phyloP scores from a whole-genome alignment of 1,140 invertebrate species.

The Batillaria attramentaria region DNA sequence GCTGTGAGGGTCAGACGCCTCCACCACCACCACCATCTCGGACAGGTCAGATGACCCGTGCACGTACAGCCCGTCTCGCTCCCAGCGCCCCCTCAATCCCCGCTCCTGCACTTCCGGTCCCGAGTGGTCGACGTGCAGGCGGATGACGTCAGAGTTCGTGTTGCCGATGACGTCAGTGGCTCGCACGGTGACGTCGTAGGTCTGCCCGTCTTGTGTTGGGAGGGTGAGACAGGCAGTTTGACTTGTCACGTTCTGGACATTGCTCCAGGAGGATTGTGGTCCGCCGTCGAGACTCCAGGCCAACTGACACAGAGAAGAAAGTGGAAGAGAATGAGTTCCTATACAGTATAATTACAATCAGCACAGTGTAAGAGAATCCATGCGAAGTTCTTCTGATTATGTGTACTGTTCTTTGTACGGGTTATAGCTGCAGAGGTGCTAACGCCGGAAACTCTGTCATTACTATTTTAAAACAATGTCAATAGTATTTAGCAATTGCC shows the following conservation, averaged over 20 bases:
- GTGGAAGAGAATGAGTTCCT: too few species aligned
- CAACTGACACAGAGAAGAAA: too few species aligned
- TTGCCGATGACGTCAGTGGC: slow-evolving; percentile 44
- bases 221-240: not conserved
- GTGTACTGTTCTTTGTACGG: too few species aligned
- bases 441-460: too few species aligned
- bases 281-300: not conserved
- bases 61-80: slow-evolving; percentile 37
- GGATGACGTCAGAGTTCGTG: slow-evolving; percentile 29
- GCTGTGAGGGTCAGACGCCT: slow-evolving; percentile 50
- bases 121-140: slow-evolving; percentile 44
- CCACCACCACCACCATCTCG: slow-evolving; percentile 48
- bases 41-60: slow-evolving; percentile 49
- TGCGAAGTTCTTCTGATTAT: too few species aligned
- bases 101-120: slow-evolving; percentile 39
- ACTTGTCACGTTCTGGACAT: not conserved
- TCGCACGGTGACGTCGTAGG: slow-evolving; percentile 35
- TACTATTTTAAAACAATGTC: too few species aligned
- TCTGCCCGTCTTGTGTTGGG: slow-evolving; percentile 40
- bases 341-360: too few species aligned
- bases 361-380: too few species aligned
- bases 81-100: slow-evolving; percentile 36
- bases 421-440: too few species aligned
- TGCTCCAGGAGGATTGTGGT: not conserved
- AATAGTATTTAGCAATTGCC: too few species aligned